Evolutionary conservation across 1,140 invertebrate species (phyloP), one percentile per base, ranked within the genome.

Genomic region (Bombus sylvicola): DNA sequence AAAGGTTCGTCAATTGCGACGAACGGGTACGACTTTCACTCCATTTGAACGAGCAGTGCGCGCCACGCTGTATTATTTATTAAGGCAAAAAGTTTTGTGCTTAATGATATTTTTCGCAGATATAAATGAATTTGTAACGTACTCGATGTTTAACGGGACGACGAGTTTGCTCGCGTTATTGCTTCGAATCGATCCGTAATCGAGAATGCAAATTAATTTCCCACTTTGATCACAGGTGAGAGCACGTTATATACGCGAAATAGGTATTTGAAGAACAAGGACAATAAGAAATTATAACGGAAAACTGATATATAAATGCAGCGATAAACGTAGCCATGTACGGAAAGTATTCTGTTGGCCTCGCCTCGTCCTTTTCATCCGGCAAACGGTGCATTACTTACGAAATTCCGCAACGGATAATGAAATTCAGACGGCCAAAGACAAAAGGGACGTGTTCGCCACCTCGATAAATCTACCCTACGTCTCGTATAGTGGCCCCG

Each of bases 21-120:
- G 43, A 75, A 47, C 74, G 73, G 64, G 72, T 62, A 62, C 71
- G 31, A 86, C 87, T 88, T 88, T 86, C 87, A 82, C 87, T 88
- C 78, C 78, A 6, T 86, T 88, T 73, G 83, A 64, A 80, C 73
- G 41, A 37, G 62, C 59, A 57, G 10, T 31, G 18, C 34, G 66
- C 39, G 25, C 68, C 83, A 31, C 6, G 64, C 2, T n/a, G 39
- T 41, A 53, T 79, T 53, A 53, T 53, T 53, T 53, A 22, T 53
- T 8, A 8, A 53, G 18, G 47, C 47, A 53, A 53, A 53, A 41
- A 31, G 3, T n/a, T 39, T 31, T 15, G 22, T 9, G 31, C 18
- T 59, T 76, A 34, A 76, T 37, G n/a, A 34, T 34, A 18, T 28
- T 59, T 37, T 8, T 37, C 31, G 6, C 34, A 18, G 8, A 62